These are phyloP conservation scores for Aspidiotus destructor DNA, from an alignment of 2,888 invertebrate species.

Conservation along the genomic window DNA sequence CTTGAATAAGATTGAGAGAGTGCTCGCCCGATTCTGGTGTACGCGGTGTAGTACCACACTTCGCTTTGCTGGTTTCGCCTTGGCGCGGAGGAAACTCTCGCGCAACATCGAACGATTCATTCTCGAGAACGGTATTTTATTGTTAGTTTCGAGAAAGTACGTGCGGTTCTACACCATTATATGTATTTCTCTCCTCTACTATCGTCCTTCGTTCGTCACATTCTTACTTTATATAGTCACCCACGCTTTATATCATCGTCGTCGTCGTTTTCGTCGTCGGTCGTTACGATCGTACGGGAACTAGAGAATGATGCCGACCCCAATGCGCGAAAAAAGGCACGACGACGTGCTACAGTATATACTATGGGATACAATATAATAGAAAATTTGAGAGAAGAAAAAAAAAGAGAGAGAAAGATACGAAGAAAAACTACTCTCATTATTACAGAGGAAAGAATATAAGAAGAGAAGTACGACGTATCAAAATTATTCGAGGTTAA, in stretches of 20 bases:
- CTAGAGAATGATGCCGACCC: not conserved
- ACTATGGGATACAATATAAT: too few relatives aligned
- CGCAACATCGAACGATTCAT: slow-evolving; percentile 16
- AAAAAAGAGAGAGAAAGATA: too few relatives aligned
- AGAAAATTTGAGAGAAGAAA: too few relatives aligned
- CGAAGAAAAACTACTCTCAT: too few relatives aligned
- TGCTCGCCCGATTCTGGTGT: not conserved
- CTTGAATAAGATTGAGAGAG: too few relatives aligned
- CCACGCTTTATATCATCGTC: slow-evolving; percentile 28
- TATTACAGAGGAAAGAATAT: too few relatives aligned
- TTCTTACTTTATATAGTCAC: slow-evolving; percentile 33
- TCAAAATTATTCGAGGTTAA: too few relatives aligned
- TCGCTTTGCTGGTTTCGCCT: not conserved
- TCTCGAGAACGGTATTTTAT: slow-evolving; percentile 26
- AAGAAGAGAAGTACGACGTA: too few relatives aligned
- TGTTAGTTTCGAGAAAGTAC: slow-evolving; percentile 15
- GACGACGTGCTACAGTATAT: not conserved
- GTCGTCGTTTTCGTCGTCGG: slow-evolving; percentile 11
- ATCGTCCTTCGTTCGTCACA: slow-evolving; percentile 27
- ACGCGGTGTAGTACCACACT: not conserved
- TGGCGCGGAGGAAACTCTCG: too few relatives aligned
- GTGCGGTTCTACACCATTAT: slow-evolving; percentile 1
- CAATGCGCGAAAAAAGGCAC: not conserved
- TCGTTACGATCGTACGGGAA: not conserved
- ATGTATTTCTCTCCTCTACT: slow-evolving; percentile 20